Conservation (phyloP, 2,888 invertebrate species). For the Erpobdella octoculata region DNA sequence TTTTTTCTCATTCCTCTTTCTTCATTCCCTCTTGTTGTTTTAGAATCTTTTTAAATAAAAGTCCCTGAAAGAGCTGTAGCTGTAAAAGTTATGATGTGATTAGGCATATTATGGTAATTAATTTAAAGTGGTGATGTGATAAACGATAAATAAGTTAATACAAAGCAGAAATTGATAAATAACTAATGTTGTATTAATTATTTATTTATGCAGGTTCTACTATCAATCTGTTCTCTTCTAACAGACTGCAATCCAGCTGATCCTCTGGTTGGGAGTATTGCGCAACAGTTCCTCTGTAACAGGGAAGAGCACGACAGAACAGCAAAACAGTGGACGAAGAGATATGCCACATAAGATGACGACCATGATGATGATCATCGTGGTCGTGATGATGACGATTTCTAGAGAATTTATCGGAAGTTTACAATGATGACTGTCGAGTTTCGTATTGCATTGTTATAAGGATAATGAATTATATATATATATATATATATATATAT, state of each 20-base stretch:
- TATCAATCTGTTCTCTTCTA: slow-evolving; percentile 92
- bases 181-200: too few relatives aligned
- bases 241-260: slow-evolving; percentile 99
- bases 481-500: too few relatives aligned
- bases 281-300: slow-evolving; percentile 85
- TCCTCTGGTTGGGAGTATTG: slow-evolving; percentile 93
- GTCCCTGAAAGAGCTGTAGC: too few relatives aligned
- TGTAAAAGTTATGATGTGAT: slow-evolving; percentile 2
- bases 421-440: too few relatives aligned
- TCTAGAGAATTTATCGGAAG: too few relatives aligned
- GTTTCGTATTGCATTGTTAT: too few relatives aligned
- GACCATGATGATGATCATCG: not conserved
- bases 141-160: too few relatives aligned
- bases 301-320: slow-evolving; percentile 94
- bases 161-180: too few relatives aligned
- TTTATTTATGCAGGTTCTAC: slow-evolving; percentile 59
- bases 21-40: too few relatives aligned
- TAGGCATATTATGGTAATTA: slow-evolving; percentile 5
- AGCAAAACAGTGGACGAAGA: slow-evolving; percentile 95
- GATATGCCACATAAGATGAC: slow-evolving; percentile 67
- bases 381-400: not conserved
- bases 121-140: slow-evolving; percentile 25
- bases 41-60: not conserved
- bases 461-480: too few relatives aligned
- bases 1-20: too few relatives aligned